Conservation (phyloP, 1,140 invertebrate species). For the Bradynema listronoti region DNA sequence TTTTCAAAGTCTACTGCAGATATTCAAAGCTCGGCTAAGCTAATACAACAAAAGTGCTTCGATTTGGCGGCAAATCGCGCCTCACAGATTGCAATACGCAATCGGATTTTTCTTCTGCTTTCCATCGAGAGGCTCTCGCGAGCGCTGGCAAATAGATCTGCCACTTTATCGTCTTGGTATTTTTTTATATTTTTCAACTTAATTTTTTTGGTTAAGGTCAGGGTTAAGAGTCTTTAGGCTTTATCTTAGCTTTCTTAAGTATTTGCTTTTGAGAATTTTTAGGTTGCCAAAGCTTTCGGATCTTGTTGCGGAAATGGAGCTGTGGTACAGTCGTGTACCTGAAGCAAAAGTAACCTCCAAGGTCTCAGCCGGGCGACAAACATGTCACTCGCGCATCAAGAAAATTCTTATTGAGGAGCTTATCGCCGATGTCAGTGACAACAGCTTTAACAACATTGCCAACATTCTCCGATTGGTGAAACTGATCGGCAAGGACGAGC, state of each 20-base stretch:
- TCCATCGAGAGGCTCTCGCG: conserved; percentile 22
- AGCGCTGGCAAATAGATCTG: conserved; percentile 1
- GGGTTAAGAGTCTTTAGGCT: too few species aligned
- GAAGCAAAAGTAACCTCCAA: conserved; percentile 16
- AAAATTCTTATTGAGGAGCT: conserved; percentile 19
- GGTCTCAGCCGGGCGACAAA: conserved; percentile 17
- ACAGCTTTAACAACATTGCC: conserved; percentile 19
- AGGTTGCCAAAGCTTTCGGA: conserved; percentile 11
- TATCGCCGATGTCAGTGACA: conserved; percentile 13
- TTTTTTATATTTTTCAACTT: not conserved
- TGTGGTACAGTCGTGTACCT: conserved; percentile 12
- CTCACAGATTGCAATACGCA: conserved; percentile 26
- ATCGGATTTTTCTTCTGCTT: conserved; percentile 31
- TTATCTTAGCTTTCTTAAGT: too few species aligned
- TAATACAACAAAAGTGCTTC: conserved; percentile 29
- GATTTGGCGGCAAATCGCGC: conserved; percentile 17
- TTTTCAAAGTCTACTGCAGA: conserved; percentile 32
- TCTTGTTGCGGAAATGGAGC: conserved; percentile 12
- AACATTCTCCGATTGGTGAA: conserved; percentile 18
- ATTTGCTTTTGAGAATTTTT: too few species aligned
- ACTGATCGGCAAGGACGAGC: conserved; percentile 20
- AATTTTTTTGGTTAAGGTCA: too few species aligned
- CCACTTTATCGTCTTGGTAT: not conserved
- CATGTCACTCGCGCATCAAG: conserved; percentile 14
- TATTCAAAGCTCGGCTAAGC: conserved; percentile 23